Evolutionary conservation across 2,888 invertebrate genomes (phyloP), one percentile per base, ranked within the genome.

Genomic region (Eristalis intricaria): DNA sequence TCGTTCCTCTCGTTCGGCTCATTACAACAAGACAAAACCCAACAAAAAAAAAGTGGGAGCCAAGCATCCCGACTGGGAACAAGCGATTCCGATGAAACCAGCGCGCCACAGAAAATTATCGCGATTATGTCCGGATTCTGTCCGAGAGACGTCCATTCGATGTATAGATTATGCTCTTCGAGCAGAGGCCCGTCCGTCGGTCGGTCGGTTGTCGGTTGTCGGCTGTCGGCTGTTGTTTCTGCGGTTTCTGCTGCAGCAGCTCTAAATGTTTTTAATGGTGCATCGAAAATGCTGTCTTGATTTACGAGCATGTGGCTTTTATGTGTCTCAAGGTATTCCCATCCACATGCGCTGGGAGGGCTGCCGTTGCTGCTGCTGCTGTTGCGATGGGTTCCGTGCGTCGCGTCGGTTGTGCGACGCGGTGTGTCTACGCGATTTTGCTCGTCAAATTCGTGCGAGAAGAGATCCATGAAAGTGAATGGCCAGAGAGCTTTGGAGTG

Each of bases 61-160:
- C n/a, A 43, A n/a, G 4, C 50, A 50, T 50, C 19, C 50, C 19
- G 32, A 70, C 64, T 23, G 64, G 19, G 43, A 43, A 65, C 26
- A 71, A 79, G 76, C 76, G 76, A 84, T 84, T 87, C 68, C 79
- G 64, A 71, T 71, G 87, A 87, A 87, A 87, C 69, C 75, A 73
- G 43, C 70, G 74, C 56, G 74, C 70, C 79, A 79, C 65, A 71
- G 75, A 84, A 80, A 79, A 84, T 84, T 76, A 87, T 87, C 84
- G 79, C 79, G 84, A 87, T 84, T 87, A 87, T 84, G 87, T 87
- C 71, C 79, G 87, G 79, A 87, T 80, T 87, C 64, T 84, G 87
- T 81, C 76, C 76, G 43, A 73, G 80, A 76, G 75, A 66, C 71
- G 71, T 76, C 84, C 84, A 80, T 87, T 80, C 84, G 76, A 76